A percentile compares a stretch with the other conserved stretches of the same genome.
phyloP scores from a whole-genome alignment of 2,113 vertebrate genomes.

The Alces alces region DNA sequence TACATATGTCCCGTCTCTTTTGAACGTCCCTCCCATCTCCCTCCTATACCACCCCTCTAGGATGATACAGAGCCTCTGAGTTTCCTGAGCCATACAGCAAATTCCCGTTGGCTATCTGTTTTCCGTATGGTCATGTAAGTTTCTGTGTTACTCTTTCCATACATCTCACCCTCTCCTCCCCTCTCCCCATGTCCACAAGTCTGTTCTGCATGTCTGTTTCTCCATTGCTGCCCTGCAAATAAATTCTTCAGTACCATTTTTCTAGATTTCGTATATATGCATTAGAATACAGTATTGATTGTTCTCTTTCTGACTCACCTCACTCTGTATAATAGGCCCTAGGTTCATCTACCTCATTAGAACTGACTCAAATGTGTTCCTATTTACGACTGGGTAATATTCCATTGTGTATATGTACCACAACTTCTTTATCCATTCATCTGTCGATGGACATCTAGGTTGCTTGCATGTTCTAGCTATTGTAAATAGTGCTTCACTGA shows the following conservation, averaged over 20 bases:
- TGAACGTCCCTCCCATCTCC: no score
- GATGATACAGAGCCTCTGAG: no score
- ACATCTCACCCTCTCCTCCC: not conserved
- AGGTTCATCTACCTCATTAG: not conserved
- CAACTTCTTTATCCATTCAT: not conserved
- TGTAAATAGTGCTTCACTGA: not conserved
- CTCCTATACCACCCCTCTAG: no score
- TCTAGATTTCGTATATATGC: not conserved
- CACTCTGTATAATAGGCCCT: not conserved
- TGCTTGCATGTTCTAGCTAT: not conserved
- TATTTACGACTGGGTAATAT: not conserved
- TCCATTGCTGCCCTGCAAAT: not conserved
- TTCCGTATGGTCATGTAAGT: not conserved
- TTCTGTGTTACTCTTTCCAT: not conserved
- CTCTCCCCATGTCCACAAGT: not conserved
- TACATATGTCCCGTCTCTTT: no score
- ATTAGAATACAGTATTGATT: not conserved
- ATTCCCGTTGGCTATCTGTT: no score
- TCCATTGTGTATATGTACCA: not conserved
- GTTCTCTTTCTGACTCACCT: not conserved
- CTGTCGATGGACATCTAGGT: not conserved
- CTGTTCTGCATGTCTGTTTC: not conserved
- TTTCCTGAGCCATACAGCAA: no score
- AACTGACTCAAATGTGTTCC: not conserved
- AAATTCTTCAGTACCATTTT: not conserved